Evolutionary conservation across 2,888 invertebrate species (phyloP).

Genomic region (Loripinus fragilis): DNA sequence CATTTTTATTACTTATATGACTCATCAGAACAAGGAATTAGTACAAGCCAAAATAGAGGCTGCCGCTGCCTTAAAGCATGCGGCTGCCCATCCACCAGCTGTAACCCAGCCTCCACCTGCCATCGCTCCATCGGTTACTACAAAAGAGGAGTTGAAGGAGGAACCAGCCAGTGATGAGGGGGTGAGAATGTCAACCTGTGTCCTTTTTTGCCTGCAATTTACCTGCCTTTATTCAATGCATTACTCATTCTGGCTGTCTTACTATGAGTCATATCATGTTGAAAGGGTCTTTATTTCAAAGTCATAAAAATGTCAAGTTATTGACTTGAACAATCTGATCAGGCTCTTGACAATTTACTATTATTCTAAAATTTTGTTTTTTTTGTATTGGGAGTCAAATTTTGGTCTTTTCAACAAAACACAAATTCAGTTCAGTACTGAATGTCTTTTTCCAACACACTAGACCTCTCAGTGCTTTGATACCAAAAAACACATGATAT

Average conservation of each 20-base stretch:
- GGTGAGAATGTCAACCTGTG: not conserved
- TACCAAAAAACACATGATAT: too few relatives aligned
- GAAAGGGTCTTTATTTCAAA: too few relatives aligned
- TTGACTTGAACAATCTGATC: too few relatives aligned
- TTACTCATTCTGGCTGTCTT: not conserved
- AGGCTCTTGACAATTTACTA: too few relatives aligned
- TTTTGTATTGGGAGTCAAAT: too few relatives aligned
- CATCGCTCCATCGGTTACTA: not conserved
- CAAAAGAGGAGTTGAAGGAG: not conserved
- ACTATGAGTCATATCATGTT: not conserved
- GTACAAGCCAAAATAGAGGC: slow-evolving; percentile 14
- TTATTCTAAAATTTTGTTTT: too few relatives aligned
- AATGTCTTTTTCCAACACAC: too few relatives aligned
- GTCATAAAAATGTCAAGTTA: too few relatives aligned
- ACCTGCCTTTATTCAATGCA: slow-evolving; percentile 17
- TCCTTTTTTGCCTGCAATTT: not conserved
- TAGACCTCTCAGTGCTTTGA: too few relatives aligned
- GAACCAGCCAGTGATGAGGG: not conserved
- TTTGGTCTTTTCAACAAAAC: too few relatives aligned
- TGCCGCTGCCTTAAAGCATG: slow-evolving; percentile 2
- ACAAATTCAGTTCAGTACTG: too few relatives aligned
- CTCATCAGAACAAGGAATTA: slow-evolving; percentile 9
- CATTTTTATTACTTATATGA: not conserved
- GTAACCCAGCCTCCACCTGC: not conserved
- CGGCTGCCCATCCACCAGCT: not conserved